Base-by-base conservation (phyloP, 2,113 vertebrate species). In the Thunnus thynnus region DNA sequence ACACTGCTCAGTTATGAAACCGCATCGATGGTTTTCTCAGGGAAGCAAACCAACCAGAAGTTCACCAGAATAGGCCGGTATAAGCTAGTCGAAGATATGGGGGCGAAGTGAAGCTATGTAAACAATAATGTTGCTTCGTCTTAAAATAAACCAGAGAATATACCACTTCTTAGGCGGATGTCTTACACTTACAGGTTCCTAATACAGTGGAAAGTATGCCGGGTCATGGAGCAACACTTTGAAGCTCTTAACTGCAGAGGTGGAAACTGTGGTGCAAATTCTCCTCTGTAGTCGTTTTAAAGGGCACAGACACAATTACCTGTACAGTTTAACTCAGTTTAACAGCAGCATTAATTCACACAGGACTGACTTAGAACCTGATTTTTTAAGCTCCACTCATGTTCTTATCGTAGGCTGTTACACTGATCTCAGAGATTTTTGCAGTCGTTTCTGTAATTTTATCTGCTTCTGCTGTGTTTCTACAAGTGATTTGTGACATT, bases 101-200 rank as follows among this genome's bases (percentile, higher is more conserved):
- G 76, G 84, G 73, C 11, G 51, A 55, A 4, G 50, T 30, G 12
- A 56, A 58, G 13, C 6, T 3, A 12, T 47, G 46, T 51, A 30
- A 83, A 77, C 41, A 78, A 22, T 36, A 14, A 25, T 47, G 51
- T 54, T 4, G 27, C 44, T 22, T 16, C 5, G 44, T 32, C 68
- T 76, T 61, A 76, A 84, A 88, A 86, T 85, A 84, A 82, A 84
- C 47, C 67, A 76, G 50, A 30, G 0, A 0, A 22, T 44, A 2
- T 11, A 17, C 16, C 44, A 30, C 52, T 7, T 55, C 3, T 22
- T 0, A 2, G 4, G 11, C 6, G 44, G 13, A 46, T 2, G 1
- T 56, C 9, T 6, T 22, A 18, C n/a, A 46, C 9, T 50, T 1
- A 13, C n/a, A 55, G 52, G n/a, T n/a, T 22, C 57, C 48, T 50